Percentiles rank a stretch among this genome's conserved stretches.
Conservation (phyloP, 2,888 invertebrate genomes). For the Chrysodeixis includens region DNA sequence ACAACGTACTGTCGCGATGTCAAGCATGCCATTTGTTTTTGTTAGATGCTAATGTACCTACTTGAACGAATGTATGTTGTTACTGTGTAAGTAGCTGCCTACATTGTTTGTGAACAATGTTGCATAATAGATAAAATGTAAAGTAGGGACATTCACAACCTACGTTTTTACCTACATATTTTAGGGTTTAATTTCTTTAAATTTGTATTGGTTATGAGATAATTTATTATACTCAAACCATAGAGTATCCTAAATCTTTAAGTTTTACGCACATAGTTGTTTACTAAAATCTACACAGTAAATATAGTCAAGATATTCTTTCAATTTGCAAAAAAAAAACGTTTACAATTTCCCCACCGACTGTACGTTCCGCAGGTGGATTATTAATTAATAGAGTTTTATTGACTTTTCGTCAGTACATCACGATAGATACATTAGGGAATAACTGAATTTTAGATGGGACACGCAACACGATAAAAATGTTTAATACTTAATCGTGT, state of each 20-base stretch:
- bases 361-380: constrained; percentile 66
- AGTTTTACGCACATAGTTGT: too few relatives aligned
- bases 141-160: not conserved
- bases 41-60: not conserved
- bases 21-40: constrained; percentile 42
- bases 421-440: constrained; percentile 59
- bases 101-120: not conserved
- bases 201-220: too few relatives aligned
- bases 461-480: constrained; percentile 61
- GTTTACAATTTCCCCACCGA: constrained; percentile 33
- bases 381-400: constrained; percentile 68
- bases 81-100: not conserved
- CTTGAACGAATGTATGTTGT: not conserved
- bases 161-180: too few relatives aligned
- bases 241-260: too few relatives aligned
- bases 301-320: not conserved
- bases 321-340: not conserved
- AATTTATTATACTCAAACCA: too few relatives aligned
- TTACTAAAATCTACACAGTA: not conserved
- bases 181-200: too few relatives aligned
- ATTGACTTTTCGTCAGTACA: constrained; percentile 68
- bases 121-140: not conserved
- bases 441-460: constrained; percentile 46
- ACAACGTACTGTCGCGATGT: constrained; percentile 61
- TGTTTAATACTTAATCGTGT: constrained; percentile 21